Evolutionary conservation across 2,888 invertebrate species (phyloP).

Genomic region (Lithophane ornitopus): DNA sequence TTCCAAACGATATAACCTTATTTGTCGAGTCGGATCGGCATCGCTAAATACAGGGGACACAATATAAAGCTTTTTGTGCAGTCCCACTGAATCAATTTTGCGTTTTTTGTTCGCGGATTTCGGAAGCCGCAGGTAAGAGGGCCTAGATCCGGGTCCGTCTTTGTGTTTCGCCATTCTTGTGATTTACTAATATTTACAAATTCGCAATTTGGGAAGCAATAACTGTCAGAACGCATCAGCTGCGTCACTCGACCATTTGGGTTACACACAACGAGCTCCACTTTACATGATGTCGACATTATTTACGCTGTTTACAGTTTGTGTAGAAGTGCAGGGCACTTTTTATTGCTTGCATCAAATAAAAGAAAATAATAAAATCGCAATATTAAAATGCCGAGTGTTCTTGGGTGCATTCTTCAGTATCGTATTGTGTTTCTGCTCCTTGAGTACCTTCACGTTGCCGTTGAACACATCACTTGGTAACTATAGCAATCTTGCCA

Average conservation of each 20-base stretch:
- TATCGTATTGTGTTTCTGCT: slow-evolving; percentile 49
- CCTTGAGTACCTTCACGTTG: slow-evolving; percentile 43
- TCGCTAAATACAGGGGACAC: slow-evolving; percentile 86
- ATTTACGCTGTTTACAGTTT: slow-evolving; percentile 68
- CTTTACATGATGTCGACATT: slow-evolving; percentile 67
- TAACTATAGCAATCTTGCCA: slow-evolving; percentile 57
- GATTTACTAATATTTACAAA: slow-evolving; percentile 88
- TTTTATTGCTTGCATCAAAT: slow-evolving; percentile 60
- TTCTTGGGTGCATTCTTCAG: slow-evolving; percentile 45
- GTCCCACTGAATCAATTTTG: slow-evolving; percentile 86
- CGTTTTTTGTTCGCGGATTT: slow-evolving; percentile 86
- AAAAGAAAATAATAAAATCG: slow-evolving; percentile 50
- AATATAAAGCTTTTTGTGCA: slow-evolving; percentile 83
- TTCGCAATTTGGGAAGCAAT: slow-evolving; percentile 87
- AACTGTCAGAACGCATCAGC: slow-evolving; percentile 87
- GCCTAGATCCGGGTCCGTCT: slow-evolving; percentile 87
- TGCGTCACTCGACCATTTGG: slow-evolving; percentile 84
- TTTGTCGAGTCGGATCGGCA: slow-evolving; percentile 85
- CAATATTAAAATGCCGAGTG: slow-evolving; percentile 48
- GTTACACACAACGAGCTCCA: slow-evolving; percentile 70
- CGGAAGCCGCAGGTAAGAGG: slow-evolving; percentile 90
- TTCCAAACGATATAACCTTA: slow-evolving; percentile 87
- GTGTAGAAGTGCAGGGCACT: slow-evolving; percentile 51
- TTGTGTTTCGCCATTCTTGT: slow-evolving; percentile 82
- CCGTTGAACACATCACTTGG: slow-evolving; percentile 55